Evolutionary conservation across 2,888 invertebrate species (phyloP).

Genomic region (Meliscaeva auricollis): DNA sequence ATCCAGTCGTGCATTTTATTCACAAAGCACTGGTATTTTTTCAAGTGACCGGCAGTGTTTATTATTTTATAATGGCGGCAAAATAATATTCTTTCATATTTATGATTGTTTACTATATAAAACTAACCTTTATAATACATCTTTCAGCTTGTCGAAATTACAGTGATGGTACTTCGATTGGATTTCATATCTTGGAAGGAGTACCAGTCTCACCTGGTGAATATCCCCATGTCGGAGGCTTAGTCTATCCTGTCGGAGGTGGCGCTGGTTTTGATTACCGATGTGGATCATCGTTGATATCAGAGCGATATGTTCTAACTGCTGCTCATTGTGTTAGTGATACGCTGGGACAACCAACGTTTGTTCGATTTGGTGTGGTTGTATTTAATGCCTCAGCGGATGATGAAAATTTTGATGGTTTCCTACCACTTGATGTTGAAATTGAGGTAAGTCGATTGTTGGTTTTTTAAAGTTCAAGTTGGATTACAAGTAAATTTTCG

Average conservation of each 20-base stretch:
- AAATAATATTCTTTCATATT: too few relatives aligned
- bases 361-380: conserved; percentile 69
- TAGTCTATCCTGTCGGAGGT: conserved; percentile 54
- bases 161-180: conserved; percentile 9
- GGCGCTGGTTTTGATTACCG: conserved; percentile 35
- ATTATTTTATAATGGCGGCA: too few relatives aligned
- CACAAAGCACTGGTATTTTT: too few relatives aligned
- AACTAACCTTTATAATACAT: too few relatives aligned
- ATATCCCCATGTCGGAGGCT: conserved; percentile 77
- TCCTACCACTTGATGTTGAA: conserved; percentile 46
- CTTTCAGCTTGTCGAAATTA: conserved; percentile 52
- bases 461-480: not conserved
- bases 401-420: not conserved
- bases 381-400: conserved; percentile 36
- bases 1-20: too few relatives aligned
- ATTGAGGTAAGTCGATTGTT: conserved; percentile 21
- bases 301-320: conserved; percentile 69
- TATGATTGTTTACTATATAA: too few relatives aligned
- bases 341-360: conserved; percentile 27
- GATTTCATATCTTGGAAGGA: conserved; percentile 76
- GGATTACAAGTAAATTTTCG: too few relatives aligned
- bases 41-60: too few relatives aligned
- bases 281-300: conserved; percentile 74
- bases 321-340: conserved; percentile 75
- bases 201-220: conserved; percentile 71